Evolutionary conservation across 2,113 vertebrate species (phyloP).

Genomic region (Oreochromis niloticus): DNA sequence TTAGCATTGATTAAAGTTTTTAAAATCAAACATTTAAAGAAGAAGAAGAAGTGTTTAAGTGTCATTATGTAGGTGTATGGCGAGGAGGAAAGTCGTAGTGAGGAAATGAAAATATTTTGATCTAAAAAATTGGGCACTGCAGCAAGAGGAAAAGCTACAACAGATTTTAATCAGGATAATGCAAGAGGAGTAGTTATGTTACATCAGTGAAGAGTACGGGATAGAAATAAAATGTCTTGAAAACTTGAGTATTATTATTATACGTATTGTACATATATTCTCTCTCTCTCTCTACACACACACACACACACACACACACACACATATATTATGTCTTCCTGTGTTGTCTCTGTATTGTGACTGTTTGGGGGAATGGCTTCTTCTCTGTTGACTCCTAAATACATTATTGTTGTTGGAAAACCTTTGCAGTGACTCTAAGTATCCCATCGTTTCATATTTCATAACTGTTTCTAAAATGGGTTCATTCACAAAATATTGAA

Average conservation of each 20-base stretch:
- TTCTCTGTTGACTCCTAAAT: background rate
- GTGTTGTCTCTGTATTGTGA: background rate
- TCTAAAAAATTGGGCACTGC: background rate
- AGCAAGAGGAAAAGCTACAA: background rate
- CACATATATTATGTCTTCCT: background rate
- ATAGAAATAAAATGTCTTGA: background rate
- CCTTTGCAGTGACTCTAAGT: background rate
- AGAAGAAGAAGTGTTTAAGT: background rate
- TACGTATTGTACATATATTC: background rate
- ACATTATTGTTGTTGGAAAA: background rate
- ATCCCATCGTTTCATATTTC: background rate
- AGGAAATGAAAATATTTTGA: background rate
- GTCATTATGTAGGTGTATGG: background rate
- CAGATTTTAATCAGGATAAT: background rate
- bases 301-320: rapidly evolving
- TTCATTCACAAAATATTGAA: background rate
- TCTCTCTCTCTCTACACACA: background rate
- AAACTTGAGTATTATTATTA: background rate
- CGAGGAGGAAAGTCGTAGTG: background rate
- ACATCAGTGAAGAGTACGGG: background rate
- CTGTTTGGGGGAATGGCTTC: background rate
- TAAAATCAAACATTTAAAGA: background rate
- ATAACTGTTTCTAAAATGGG: background rate
- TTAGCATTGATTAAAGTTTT: background rate
- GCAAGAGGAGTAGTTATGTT: background rate